Base-by-base conservation (phyloP, 1,140 invertebrate species). In the Caligus rogercresseyi region DNA sequence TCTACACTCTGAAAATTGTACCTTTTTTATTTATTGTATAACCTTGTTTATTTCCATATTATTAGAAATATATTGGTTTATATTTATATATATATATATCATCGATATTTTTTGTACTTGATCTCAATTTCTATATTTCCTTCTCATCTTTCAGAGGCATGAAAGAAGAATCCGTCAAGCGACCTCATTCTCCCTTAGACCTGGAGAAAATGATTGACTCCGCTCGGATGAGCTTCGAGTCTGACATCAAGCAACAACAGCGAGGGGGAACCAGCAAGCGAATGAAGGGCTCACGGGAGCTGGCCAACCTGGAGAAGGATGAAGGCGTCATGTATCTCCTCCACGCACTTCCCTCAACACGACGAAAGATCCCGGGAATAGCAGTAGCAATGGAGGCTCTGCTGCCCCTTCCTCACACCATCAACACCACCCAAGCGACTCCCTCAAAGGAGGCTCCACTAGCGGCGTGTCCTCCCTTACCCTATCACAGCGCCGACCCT, bases 281-380 rank as follows among this genome's bases (percentile, higher is more conserved):
- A 15, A 58, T 14, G 13, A 23, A 19, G 56, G 18, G 26, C 18
- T 24, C 18, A 2, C 16, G 25, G 7, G 57, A 60, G 23, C 20
- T 60, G 18, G 3, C 26, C 1, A 60, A 60, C 3, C 57, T 60
- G 16, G 20, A 60, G n/a, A 21, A 60, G n/a, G 57, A 60, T 25
- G 57, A 60, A 16, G 57, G 57, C 14, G 26, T 60, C 18, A 26
- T 26, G 24, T 25, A 24, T 60, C 24, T 60, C 15, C 26, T 60
- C 15, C 57, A 60, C 24, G 57, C 20, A 15, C 26, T 60, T n/a
- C 26, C 57, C 16, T 20, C 24, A 1, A n/a, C 24, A 18, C 18
- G 57, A 15, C 14, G 57, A 25, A 60, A 43, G 20, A 60, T 25
- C 16, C 55, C 21, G 55, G 55, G n/a, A n/a, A n/a, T n/a, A n/a